Conservation (phyloP, 2,113 vertebrate genomes). For the Cettia cetti region DNA sequence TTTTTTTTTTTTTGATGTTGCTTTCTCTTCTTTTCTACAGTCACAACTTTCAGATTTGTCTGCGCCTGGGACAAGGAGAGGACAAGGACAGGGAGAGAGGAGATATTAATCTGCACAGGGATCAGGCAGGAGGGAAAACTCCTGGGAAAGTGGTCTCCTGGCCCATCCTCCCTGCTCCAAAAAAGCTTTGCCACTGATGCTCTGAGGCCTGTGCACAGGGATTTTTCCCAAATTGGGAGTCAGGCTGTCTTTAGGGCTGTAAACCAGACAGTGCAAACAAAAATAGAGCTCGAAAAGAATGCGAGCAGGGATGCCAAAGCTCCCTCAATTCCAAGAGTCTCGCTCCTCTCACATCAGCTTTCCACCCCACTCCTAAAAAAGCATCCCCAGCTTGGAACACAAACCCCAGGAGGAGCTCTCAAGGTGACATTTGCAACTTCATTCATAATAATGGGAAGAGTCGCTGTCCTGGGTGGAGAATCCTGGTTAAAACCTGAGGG, state of each 20-base stretch:
- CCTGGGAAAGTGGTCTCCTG: background rate
- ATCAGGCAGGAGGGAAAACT: background rate
- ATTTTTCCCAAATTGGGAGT: constrained; percentile 57
- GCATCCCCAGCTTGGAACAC: background rate
- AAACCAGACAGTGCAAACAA: constrained; percentile 50
- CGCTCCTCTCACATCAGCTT: background rate
- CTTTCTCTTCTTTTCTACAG: background rate
- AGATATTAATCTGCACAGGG: background rate
- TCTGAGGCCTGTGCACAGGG: background rate
- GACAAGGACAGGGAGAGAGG: background rate
- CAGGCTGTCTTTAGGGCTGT: constrained; percentile 14
- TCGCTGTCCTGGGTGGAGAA: background rate
- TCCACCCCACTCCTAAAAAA: background rate
- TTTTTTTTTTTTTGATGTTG: background rate
- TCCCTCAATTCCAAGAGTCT: background rate
- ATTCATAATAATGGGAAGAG: constrained; percentile 1
- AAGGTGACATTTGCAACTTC: background rate
- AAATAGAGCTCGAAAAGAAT: constrained; percentile 57
- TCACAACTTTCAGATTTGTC: background rate
- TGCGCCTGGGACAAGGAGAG: background rate
- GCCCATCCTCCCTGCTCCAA: background rate
- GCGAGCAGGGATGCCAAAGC: constrained; percentile 14
- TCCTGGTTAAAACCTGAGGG: background rate
- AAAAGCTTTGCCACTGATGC: background rate
- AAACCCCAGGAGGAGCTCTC: background rate